Base-by-base conservation (phyloP, 2,888 invertebrate genomes). In the Agonopterix heracliana region DNA sequence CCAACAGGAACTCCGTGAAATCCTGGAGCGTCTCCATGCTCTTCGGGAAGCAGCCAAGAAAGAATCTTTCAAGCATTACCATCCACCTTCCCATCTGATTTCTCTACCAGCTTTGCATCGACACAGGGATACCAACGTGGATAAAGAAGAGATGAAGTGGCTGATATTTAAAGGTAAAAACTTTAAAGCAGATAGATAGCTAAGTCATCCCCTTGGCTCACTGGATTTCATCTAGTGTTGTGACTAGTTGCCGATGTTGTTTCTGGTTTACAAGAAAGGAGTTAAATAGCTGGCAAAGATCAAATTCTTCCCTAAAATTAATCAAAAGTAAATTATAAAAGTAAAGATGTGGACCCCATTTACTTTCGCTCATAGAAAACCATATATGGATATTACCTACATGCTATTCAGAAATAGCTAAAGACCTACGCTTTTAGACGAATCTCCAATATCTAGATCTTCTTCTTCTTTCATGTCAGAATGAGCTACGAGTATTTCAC, bases 81-180 rank as follows among this genome's bases (percentile, higher is more conserved):
- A 61, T 1, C 79, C 78, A 0, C 89, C 89, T 0, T 54, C 74
- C 0, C 77, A 89, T 40, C 63, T 89, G 11, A 71, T 87, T 60
- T 62, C 78, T 0, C 54, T 89, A 0, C 78, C 83, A 1, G 80
- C 72, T 0, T 64, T 82, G 7, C 85, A 90, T 49, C 61, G 89
- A 1, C 84, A 88, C 47, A 68, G 89, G 42, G 87, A 89, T 49
- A 75, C 89, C 1, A 89, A 89, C 44, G 82, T 90, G 0, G 87
- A 89, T 54, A 74, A 69, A 44, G 80, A 90, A 49, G 88, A 90
- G 51, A 78, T 86, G 38, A 73, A 82, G 51, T 90, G 86, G 71
- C 71, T 91, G 1, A 88, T 85, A 12, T 90, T 91, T 55, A 82
- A 82, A 76, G 86, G 89, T 88, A 42, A 10, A 13, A n/a, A n/a